Evolutionary conservation across 2,888 invertebrate genomes (phyloP).

Genomic region (Ennomos quercinarius): DNA sequence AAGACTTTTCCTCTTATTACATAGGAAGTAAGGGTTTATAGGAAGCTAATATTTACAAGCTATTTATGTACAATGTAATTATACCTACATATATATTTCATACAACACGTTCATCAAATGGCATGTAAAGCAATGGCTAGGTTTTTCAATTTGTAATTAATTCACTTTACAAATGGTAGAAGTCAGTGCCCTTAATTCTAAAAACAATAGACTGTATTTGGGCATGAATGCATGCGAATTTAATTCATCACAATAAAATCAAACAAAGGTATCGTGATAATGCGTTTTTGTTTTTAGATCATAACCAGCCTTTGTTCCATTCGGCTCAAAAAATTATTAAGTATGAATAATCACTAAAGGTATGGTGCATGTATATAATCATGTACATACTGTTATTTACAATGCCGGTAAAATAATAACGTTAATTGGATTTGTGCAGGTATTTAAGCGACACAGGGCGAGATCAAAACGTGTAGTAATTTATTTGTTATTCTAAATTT

Average conservation of each 20-base stretch:
- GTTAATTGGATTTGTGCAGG: no score
- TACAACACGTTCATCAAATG: slow-evolving; percentile 8
- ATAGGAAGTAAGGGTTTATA: no score
- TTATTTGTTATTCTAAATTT: no score
- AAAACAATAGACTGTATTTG: slow-evolving; percentile 21
- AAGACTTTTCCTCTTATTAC: no score
- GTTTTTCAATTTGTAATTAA: slow-evolving; percentile 7
- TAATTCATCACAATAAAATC: slow-evolving; percentile 20
- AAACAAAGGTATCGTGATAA: slow-evolving; percentile 29
- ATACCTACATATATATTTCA: slow-evolving; percentile 8
- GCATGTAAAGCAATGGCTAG: background rate
- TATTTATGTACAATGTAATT: no score
- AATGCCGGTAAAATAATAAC: no score
- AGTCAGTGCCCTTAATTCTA: slow-evolving; percentile 6
- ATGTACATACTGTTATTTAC: no score
- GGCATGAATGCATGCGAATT: slow-evolving; percentile 21
- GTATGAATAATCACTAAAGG: no score
- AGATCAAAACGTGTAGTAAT: no score
- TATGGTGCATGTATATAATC: no score
- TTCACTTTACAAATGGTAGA: slow-evolving; percentile 5
- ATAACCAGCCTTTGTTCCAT: slow-evolving; percentile 26
- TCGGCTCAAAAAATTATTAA: background rate
- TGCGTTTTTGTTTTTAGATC: slow-evolving; percentile 31
- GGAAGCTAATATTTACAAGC: no score
- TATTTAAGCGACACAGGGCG: no score